These are phyloP conservation scores for Lithobius niger DNA, from an alignment of 1,140 invertebrate genomes.

Conservation along the genomic window DNA sequence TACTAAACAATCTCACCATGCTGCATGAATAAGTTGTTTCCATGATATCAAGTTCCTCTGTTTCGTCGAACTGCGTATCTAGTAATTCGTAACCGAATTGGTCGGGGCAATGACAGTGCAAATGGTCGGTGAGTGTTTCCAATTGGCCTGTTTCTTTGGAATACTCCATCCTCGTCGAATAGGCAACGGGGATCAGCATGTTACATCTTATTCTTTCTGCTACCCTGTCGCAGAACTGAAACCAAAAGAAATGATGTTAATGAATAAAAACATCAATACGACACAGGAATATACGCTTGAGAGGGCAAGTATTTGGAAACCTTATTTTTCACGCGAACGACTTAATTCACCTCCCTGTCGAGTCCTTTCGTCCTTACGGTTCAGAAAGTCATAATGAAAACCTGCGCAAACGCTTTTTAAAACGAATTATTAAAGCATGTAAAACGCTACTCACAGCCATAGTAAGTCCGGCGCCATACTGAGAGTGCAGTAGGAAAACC, in stretches of 20 bases:
- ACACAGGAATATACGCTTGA: too few relatives aligned
- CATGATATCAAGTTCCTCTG: constrained; percentile 19
- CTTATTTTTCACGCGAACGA: too few relatives aligned
- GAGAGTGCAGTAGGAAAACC: too few relatives aligned
- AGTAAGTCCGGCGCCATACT: too few relatives aligned
- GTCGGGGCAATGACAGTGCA: constrained; percentile 24
- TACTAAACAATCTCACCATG: too few relatives aligned
- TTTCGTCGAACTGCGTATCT: constrained; percentile 20
- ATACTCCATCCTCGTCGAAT: constrained; percentile 19
- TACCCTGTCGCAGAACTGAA: constrained; percentile 21
- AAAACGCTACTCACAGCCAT: too few relatives aligned
- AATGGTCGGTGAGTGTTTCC: constrained; percentile 15
- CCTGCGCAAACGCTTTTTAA: too few relatives aligned
- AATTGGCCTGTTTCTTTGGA: constrained; percentile 20
- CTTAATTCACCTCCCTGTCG: too few relatives aligned
- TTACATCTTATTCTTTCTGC: constrained; percentile 17
- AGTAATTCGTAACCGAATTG: constrained; percentile 19
- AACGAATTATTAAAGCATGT: too few relatives aligned
- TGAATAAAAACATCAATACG: neutral
- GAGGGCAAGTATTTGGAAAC: too few relatives aligned
- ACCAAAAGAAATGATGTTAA: neutral
- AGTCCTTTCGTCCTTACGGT: too few relatives aligned
- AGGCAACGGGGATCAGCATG: constrained; percentile 16
- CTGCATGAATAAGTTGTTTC: constrained; percentile 21
- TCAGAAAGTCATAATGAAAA: too few relatives aligned